A percentile compares a stretch with the other conserved stretches of the same genome.
Evolutionary conservation across 2,888 invertebrate genomes (phyloP).

Genomic region (Xestobium rufovillosum): DNA sequence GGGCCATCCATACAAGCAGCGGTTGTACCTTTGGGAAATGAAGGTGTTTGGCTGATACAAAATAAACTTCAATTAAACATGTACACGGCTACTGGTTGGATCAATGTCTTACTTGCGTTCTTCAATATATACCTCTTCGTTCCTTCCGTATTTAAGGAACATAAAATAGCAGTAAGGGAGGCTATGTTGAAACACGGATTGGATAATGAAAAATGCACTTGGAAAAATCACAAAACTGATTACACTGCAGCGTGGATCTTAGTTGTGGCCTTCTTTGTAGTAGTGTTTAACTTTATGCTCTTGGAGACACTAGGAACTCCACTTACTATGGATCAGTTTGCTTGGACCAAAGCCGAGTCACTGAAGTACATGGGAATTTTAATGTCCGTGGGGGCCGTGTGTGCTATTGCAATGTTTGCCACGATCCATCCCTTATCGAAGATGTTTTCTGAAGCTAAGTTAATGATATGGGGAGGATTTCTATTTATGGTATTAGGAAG

Average conservation of each 20-base stretch:
- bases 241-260: constrained; percentile 70
- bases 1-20: constrained; percentile 78
- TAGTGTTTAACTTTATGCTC: constrained; percentile 82
- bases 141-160: constrained; percentile 68
- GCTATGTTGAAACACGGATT: constrained; percentile 69
- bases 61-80: constrained; percentile 63
- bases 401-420: constrained; percentile 66
- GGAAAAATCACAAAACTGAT: constrained; percentile 64
- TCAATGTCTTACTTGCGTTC: constrained; percentile 67
- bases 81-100: constrained; percentile 84
- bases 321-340: constrained; percentile 84
- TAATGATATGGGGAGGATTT: constrained; percentile 80
- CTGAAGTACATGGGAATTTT: constrained; percentile 75
- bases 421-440: constrained; percentile 64
- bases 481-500: constrained; percentile 70
- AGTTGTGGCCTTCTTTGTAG: constrained; percentile 72
- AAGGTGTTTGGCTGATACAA: constrained; percentile 50
- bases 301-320: constrained; percentile 81
- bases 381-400: constrained; percentile 72
- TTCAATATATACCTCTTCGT: constrained; percentile 66
- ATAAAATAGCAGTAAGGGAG: constrained; percentile 69
- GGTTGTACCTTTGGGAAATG: constrained; percentile 68
- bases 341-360: constrained; percentile 70
- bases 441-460: constrained; percentile 63
- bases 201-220: constrained; percentile 64